These are phyloP conservation scores for Fulica atra DNA, from an alignment of 2,113 vertebrate species.

Conservation along the genomic window DNA sequence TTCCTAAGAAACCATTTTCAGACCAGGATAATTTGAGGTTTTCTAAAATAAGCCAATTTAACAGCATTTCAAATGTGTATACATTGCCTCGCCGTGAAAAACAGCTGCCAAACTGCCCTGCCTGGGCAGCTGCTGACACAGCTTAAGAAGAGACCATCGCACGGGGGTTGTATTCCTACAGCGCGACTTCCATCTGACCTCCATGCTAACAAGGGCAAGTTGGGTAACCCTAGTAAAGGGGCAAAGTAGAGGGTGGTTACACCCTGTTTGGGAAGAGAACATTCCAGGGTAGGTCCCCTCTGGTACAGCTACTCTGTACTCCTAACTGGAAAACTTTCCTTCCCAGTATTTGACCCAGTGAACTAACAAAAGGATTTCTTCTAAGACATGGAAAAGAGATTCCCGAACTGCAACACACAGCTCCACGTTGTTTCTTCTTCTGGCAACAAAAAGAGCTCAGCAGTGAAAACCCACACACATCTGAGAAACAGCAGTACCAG, in stretches of 20 bases:
- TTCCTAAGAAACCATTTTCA: slow-evolving; percentile 21
- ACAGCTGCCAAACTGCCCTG: slow-evolving; percentile 16
- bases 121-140: neutral
- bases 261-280: neutral
- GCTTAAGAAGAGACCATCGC: neutral
- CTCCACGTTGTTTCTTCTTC: neutral
- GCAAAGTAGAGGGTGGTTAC: neutral
- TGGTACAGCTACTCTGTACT: neutral
- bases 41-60: slow-evolving; percentile 38
- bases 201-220: neutral
- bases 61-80: slow-evolving; percentile 12
- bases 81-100: neutral
- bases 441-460: neutral
- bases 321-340: neutral
- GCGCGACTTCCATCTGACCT: neutral
- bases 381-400: neutral
- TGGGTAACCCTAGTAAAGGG: neutral
- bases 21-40: neutral
- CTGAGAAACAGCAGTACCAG: neutral
- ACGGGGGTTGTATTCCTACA: neutral
- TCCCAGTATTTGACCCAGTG: neutral
- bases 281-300: neutral
- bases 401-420: neutral
- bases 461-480: neutral
- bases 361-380: neutral